Evolutionary conservation across 2,113 vertebrate genomes (phyloP).

Genomic region (Coturnix japonica): DNA sequence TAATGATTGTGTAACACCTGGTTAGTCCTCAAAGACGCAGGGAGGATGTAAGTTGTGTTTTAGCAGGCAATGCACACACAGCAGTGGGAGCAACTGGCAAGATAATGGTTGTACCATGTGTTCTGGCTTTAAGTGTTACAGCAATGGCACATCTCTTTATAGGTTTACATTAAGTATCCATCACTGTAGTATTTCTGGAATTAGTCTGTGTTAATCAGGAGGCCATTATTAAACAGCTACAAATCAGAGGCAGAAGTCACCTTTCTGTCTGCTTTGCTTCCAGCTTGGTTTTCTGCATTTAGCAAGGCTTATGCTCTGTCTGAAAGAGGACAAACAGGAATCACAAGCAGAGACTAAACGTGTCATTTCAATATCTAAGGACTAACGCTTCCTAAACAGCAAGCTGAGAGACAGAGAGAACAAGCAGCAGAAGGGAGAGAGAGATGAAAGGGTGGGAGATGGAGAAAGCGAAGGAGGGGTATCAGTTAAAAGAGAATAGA

Average conservation of each 20-base stretch:
- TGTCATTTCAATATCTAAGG: conserved; percentile 60
- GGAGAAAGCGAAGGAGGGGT: not conserved
- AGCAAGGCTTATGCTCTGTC: not conserved
- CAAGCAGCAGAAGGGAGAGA: not conserved
- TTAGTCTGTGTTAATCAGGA: conserved; percentile 41
- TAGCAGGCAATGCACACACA: rapidly evolving
- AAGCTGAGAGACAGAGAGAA: conserved; percentile 4
- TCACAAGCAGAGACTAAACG: not conserved
- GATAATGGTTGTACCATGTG: not conserved
- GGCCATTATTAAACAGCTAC: conserved; percentile 35
- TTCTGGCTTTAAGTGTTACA: conserved; percentile 8
- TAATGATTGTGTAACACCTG: conserved; percentile 1
- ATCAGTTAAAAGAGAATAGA: conserved; percentile 37
- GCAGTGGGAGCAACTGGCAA: not conserved
- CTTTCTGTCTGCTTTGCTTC: conserved; percentile 18
- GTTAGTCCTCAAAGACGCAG: not conserved
- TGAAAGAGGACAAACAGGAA: not conserved
- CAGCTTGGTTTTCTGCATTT: not conserved
- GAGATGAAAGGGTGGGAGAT: conserved; percentile 38
- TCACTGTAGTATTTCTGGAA: conserved; percentile 27
- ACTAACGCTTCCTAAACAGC: not conserved
- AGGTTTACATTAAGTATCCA: conserved; percentile 8
- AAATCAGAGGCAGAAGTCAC: conserved; percentile 9
- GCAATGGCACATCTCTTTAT: conserved; percentile 7
- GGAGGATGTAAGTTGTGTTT: conserved; percentile 35